Conservation (phyloP, 2,888 invertebrate genomes). For the Iphiclides podalirius region DNA sequence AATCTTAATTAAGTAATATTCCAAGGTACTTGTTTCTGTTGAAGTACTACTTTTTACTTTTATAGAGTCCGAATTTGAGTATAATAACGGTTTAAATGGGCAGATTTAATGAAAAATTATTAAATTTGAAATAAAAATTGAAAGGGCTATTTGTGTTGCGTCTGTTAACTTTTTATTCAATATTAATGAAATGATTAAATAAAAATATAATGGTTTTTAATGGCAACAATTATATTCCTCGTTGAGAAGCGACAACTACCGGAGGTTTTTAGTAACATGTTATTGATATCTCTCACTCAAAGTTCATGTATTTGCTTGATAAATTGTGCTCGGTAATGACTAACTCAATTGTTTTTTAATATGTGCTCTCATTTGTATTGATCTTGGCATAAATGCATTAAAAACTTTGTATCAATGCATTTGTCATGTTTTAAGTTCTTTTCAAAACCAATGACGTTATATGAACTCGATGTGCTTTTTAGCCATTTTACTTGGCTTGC, state of each 20-base stretch:
- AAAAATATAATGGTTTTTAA: too few species aligned
- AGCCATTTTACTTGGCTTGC: conserved; percentile 80
- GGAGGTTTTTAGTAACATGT: conserved; percentile 58
- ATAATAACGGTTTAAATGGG: too few species aligned
- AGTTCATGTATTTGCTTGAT: conserved; percentile 67
- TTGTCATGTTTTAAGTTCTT: conserved; percentile 65
- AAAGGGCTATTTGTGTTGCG: too few species aligned
- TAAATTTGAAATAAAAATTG: too few species aligned
- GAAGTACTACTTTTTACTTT: too few species aligned
- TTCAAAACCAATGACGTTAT: conserved; percentile 74
- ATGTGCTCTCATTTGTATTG: conserved; percentile 64
- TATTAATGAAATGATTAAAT: not conserved
- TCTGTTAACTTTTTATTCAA: too few species aligned
- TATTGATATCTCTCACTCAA: conserved; percentile 76
- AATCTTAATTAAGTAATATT: too few species aligned
- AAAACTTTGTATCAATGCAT: conserved; percentile 64
- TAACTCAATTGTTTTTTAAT: conserved; percentile 57
- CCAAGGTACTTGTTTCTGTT: too few species aligned
- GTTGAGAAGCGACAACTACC: conserved; percentile 60
- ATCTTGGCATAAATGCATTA: conserved; percentile 45
- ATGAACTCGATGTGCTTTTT: conserved; percentile 79
- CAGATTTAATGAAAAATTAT: too few species aligned
- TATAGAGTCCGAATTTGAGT: too few species aligned
- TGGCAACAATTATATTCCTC: conserved; percentile 36
- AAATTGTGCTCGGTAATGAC: conserved; percentile 66